Conservation (phyloP, 1,140 invertebrate genomes). For the Polypedilum vanderplanki region DNA sequence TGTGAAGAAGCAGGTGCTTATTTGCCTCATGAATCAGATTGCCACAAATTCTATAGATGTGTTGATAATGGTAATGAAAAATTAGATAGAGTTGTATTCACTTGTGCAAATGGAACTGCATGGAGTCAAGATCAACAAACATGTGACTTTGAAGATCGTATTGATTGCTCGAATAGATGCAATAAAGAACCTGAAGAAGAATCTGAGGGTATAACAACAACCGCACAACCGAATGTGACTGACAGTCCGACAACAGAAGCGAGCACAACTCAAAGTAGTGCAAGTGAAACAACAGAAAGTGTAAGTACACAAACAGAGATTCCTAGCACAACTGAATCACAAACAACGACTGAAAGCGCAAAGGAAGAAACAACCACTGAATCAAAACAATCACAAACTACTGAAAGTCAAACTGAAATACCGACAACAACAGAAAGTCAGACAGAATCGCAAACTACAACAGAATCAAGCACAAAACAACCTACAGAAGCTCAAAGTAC, state of each 20-base stretch:
- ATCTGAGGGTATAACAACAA: constrained; percentile 24
- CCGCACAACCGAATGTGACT: background rate
- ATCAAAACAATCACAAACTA: too few species aligned
- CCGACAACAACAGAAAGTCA: constrained; percentile 30
- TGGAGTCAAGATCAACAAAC: constrained; percentile 47
- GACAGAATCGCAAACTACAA: constrained; percentile 29
- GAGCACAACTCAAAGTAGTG: constrained; percentile 33
- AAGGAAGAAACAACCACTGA: constrained; percentile 30
- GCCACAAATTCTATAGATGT: constrained; percentile 28
- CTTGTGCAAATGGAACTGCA: constrained; percentile 49
- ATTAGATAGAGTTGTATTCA: background rate
- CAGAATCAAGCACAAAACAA: constrained; percentile 17
- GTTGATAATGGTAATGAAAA: constrained; percentile 15
- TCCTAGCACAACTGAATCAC: constrained; percentile 24
- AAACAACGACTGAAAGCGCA: constrained; percentile 29
- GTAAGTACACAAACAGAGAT: constrained; percentile 30
- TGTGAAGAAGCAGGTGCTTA: background rate
- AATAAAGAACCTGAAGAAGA: constrained; percentile 30
- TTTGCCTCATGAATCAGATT: constrained; percentile 29
- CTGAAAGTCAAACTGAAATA: background rate
- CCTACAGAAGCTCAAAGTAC: constrained; percentile 30
- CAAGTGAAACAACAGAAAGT: background rate
- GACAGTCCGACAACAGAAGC: constrained; percentile 33
- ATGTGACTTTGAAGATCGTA: constrained; percentile 48
- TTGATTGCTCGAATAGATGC: constrained; percentile 33